Percentiles rank a stretch among this genome's conserved stretches.
Evolutionary conservation across 2,888 invertebrate species (phyloP).

Genomic region (Apantesis nais): DNA sequence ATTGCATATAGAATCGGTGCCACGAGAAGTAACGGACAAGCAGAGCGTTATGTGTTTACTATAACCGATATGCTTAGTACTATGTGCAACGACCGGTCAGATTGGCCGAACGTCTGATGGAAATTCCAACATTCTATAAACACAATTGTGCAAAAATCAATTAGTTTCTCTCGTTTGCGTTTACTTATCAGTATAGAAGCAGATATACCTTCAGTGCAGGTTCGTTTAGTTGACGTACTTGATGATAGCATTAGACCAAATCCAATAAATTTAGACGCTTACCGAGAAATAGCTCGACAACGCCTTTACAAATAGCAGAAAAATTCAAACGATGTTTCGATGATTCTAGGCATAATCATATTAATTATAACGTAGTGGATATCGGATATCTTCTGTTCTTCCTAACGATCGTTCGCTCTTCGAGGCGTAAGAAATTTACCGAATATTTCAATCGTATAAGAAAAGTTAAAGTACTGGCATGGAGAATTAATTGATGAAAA

Average conservation of each 20-base stretch:
- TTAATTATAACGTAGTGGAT: too few species aligned
- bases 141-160: slow-evolving; percentile 15
- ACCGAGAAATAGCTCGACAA: background rate
- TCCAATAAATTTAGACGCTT: background rate
- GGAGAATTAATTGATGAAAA: too few species aligned
- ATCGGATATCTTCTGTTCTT: too few species aligned
- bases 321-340: slow-evolving; percentile 13
- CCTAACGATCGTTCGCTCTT: too few species aligned
- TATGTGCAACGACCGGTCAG: background rate
- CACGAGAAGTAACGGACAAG: slow-evolving; percentile 9
- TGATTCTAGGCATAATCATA: too few species aligned
- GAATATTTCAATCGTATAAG: too few species aligned
- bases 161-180: slow-evolving; percentile 11
- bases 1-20: background rate
- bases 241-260: background rate
- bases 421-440: too few species aligned
- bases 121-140: slow-evolving; percentile 12
- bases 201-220: slow-evolving; percentile 10
- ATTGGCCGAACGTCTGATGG: background rate
- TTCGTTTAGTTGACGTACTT: background rate
- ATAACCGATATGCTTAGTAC: slow-evolving; percentile 15
- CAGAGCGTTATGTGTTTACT: slow-evolving; percentile 12
- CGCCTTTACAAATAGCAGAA: background rate
- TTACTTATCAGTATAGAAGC: slow-evolving; percentile 6
- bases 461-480: too few species aligned